phyloP scores from a whole-genome alignment of 2,113 vertebrate genomes.

The Genyomyrus donnyi region DNA sequence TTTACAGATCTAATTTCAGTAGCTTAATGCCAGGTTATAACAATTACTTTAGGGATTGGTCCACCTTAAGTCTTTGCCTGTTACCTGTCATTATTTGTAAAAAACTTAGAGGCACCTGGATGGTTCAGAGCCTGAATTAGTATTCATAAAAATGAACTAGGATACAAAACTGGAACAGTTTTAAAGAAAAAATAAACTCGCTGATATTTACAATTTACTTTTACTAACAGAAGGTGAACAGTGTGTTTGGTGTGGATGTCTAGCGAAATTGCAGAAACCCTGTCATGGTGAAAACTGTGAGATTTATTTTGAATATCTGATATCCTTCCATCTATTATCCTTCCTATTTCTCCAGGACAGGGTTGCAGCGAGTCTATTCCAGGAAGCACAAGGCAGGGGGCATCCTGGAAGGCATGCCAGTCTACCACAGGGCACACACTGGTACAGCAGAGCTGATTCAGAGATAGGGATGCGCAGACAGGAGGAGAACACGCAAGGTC shows the following conservation, averaged over 20 bases:
- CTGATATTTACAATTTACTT: neutral
- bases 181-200: neutral
- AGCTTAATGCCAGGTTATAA: neutral
- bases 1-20: neutral
- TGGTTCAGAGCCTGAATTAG: neutral
- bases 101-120: neutral
- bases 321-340: neutral
- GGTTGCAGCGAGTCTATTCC: neutral
- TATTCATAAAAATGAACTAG: neutral
- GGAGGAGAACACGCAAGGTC: neutral
- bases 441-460: neutral
- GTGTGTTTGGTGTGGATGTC: neutral
- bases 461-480: neutral
- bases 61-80: neutral
- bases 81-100: neutral
- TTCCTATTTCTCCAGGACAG: neutral
- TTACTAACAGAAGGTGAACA: neutral
- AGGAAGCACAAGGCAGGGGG: neutral
- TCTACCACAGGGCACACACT: neutral
- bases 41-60: neutral
- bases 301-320: neutral
- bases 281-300: neutral
- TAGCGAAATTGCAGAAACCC: neutral
- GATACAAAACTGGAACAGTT: neutral
- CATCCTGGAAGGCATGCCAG: neutral